phyloP scores from a whole-genome alignment of 1,140 invertebrate genomes.

The Geopemphigus sp. region DNA sequence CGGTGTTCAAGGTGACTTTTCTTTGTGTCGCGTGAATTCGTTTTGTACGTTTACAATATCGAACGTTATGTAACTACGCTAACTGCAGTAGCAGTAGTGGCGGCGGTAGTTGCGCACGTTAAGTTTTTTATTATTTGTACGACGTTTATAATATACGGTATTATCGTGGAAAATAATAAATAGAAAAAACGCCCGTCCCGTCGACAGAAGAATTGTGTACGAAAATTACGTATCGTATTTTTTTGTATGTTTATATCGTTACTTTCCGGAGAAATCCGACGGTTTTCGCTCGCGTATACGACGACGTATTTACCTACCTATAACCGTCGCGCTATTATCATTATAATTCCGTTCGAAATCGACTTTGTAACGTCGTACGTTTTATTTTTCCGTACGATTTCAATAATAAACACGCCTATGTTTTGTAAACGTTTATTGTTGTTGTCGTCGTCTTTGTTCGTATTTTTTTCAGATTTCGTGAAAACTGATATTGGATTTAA shows the following conservation, averaged over 20 bases:
- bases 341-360: background rate
- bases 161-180: too few relatives aligned
- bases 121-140: background rate
- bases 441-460: too few relatives aligned
- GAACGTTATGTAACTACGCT: conserved; percentile 2
- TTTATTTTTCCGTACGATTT: background rate
- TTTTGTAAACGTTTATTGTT: background rate
- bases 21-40: background rate
- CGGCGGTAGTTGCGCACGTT: background rate
- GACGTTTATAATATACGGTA: background rate
- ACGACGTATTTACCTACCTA: background rate
- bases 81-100: too few relatives aligned
- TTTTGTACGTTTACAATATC: background rate
- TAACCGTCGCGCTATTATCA: background rate
- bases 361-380: background rate
- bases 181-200: background rate
- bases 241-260: background rate
- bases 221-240: background rate
- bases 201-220: background rate
- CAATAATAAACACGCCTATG: background rate
- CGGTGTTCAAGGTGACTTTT: background rate
- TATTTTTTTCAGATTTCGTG: background rate
- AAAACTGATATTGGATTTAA: conserved; percentile 4
- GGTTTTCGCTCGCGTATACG: background rate
- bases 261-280: background rate